phyloP scores from a whole-genome alignment of 1,140 invertebrate species.

The Bombus confusus region DNA sequence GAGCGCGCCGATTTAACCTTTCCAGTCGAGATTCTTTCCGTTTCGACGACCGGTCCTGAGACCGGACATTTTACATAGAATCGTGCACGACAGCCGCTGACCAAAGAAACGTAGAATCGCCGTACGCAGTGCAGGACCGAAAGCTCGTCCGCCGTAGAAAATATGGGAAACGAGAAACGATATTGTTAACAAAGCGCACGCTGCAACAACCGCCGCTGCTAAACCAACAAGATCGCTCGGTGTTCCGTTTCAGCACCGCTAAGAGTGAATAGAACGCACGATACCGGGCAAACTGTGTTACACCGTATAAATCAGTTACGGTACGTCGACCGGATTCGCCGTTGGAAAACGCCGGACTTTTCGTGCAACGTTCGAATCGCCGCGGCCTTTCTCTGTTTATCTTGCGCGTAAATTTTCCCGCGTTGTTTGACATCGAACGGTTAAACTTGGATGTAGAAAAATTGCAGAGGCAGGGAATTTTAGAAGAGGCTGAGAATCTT shows the following conservation, averaged over 20 bases:
- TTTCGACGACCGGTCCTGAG: not conserved
- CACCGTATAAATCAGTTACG: conserved; percentile 33
- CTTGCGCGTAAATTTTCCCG: not conserved
- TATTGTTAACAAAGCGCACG: conserved; percentile 26
- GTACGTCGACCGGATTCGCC: not conserved
- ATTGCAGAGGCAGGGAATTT: not conserved
- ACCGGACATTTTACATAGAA: not conserved
- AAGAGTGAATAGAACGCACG: conserved; percentile 37
- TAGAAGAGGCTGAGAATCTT: not conserved
- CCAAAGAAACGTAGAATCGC: not conserved
- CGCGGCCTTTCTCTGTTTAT: not conserved
- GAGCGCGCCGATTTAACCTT: no score
- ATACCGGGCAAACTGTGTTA: conserved; percentile 8
- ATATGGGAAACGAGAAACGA: not conserved
- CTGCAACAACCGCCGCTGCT: not conserved
- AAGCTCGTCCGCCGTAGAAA: conserved; percentile 10
- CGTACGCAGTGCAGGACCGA: not conserved
- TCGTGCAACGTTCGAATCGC: no score
- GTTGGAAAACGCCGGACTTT: not conserved
- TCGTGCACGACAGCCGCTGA: no score
- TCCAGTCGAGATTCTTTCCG: no score
- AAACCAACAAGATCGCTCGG: conserved; percentile 36
- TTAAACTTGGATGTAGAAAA: not conserved
- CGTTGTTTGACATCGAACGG: not conserved
- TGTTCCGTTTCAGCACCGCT: conserved; percentile 25